These are phyloP conservation scores for Isurus oxyrinchus DNA, from an alignment of 2,113 vertebrate genomes.

Conservation along the genomic window DNA sequence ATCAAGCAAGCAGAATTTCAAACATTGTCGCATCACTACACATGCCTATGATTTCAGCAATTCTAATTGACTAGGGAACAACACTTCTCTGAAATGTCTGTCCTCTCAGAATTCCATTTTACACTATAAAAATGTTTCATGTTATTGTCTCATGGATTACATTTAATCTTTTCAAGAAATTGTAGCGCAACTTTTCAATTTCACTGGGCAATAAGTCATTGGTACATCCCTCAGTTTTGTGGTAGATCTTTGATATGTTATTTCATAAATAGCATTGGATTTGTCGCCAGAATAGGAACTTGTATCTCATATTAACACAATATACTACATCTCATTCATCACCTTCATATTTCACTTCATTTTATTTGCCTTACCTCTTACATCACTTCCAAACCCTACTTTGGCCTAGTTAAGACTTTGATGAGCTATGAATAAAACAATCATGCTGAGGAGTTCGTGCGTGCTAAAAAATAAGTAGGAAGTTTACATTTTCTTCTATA, in stretches of 20 bases:
- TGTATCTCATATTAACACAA: no score
- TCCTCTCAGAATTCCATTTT: not conserved
- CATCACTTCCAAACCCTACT: not conserved
- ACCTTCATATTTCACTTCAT: not conserved
- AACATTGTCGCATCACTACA: not conserved
- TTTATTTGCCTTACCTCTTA: not conserved
- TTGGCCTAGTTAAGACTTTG: not conserved
- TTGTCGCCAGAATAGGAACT: not conserved
- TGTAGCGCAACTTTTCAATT: not conserved
- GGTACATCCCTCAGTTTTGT: not conserved
- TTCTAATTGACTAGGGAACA: not conserved
- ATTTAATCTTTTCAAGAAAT: not conserved
- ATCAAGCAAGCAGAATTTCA: not conserved
- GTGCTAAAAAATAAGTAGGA: not conserved
- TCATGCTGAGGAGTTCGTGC: not conserved
- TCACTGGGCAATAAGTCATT: not conserved
- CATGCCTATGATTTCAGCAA: not conserved
- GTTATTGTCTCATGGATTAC: not conserved
- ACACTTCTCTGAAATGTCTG: not conserved
- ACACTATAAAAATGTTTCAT: not conserved
- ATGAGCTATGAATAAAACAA: not conserved
- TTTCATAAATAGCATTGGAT: conserved; percentile 11
- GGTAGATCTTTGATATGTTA: not conserved
- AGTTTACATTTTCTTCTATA: not conserved
- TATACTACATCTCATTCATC: not conserved